Conservation (phyloP, 2,113 vertebrate genomes). For the Sinocyclocheilus anophthalmus region DNA sequence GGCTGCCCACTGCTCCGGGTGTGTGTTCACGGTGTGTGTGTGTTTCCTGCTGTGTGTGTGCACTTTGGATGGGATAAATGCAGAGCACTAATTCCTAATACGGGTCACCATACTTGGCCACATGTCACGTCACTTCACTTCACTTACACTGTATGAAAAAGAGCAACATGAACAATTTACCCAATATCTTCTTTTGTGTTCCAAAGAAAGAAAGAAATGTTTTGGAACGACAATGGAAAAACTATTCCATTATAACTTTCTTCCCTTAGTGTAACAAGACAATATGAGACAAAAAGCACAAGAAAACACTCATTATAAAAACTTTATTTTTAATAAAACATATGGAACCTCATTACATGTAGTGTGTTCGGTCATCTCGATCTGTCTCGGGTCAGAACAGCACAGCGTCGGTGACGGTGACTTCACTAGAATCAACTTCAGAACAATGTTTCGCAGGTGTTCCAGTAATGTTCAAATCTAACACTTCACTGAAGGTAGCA, state of each 20-base stretch:
- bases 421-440: conserved; percentile 49
- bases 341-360: conserved; percentile 82
- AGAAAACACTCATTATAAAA: conserved; percentile 73
- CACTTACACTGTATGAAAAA: too few species aligned
- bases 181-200: too few species aligned
- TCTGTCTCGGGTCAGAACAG: conserved; percentile 80
- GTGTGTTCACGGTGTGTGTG: too few species aligned
- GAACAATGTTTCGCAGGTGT: conserved; percentile 63
- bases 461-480: conserved; percentile 79
- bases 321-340: conserved; percentile 85
- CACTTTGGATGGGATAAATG: too few species aligned
- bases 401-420: conserved; percentile 74
- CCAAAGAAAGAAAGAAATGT: too few species aligned
- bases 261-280: neutral
- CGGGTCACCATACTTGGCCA: too few species aligned
- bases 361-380: conserved; percentile 80
- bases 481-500: conserved; percentile 72
- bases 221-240: too few species aligned
- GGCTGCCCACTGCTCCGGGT: too few species aligned
- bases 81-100: too few species aligned
- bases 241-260: neutral
- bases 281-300: neutral
- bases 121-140: too few species aligned
- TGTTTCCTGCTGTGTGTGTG: too few species aligned
- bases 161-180: too few species aligned